Conservation (phyloP, 2,797 vertebrate genomes). For the Phataginus tetradactyla region DNA sequence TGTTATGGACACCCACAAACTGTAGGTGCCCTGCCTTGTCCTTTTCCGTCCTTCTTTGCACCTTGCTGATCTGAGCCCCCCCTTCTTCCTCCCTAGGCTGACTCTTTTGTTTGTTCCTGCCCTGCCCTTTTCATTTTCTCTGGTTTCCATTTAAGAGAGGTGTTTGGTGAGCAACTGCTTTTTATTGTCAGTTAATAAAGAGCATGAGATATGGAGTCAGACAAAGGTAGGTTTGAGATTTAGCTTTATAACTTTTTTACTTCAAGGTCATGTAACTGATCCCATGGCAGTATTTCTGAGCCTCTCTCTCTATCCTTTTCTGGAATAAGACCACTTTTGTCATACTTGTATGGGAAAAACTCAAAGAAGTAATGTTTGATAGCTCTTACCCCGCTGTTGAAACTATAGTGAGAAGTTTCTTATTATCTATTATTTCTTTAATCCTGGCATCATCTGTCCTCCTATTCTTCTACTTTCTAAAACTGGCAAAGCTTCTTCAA, state of each 20-base stretch:
- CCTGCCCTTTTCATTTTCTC: background rate
- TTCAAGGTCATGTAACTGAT: background rate
- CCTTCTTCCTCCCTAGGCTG: background rate
- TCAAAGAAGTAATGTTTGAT: background rate
- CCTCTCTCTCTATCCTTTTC: background rate
- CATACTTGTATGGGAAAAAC: background rate
- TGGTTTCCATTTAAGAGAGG: background rate
- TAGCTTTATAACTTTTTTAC: background rate
- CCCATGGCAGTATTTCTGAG: background rate
- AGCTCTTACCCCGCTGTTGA: background rate
- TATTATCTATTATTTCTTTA: background rate
- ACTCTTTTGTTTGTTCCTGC: background rate
- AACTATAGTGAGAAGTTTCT: background rate
- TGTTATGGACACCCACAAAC: background rate
- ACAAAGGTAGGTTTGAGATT: background rate
- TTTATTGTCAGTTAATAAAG: background rate
- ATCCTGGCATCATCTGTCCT: background rate
- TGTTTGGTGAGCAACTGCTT: background rate
- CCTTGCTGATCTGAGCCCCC: background rate
- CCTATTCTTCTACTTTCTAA: background rate
- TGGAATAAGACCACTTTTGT: background rate
- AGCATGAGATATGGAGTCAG: background rate
- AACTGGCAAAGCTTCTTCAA: background rate
- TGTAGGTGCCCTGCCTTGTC: background rate
- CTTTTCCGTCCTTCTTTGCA: background rate